Conservation (phyloP, 2,113 vertebrate species). For the Macrotis lagotis region DNA sequence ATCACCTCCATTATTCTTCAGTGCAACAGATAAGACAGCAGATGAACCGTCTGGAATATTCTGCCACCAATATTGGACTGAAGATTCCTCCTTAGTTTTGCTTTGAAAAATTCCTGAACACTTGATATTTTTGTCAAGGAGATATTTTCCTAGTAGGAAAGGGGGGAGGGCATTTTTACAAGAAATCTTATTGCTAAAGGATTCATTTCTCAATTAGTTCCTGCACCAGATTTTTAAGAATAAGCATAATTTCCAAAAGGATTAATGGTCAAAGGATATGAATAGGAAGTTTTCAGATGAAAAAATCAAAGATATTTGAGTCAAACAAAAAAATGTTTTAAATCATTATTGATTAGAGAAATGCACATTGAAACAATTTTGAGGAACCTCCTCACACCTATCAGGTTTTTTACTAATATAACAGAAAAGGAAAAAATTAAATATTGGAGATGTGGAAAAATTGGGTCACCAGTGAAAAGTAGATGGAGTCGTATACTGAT, state of each 20-base stretch:
- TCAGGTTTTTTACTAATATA: accelerated
- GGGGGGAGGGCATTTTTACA: not conserved
- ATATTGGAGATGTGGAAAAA: not conserved
- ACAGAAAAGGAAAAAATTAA: not conserved
- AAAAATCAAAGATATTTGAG: not conserved
- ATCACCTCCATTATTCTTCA: not conserved
- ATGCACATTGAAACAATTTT: not conserved
- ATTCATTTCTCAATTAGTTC: not conserved
- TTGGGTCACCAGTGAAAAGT: not conserved
- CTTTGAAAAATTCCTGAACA: not conserved
- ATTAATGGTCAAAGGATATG: not conserved
- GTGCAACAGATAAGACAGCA: not conserved
- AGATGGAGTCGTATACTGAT: not conserved
- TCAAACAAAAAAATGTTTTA: not conserved
- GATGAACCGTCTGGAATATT: too few relatives aligned
- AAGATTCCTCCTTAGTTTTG: not conserved
- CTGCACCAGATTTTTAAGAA: not conserved
- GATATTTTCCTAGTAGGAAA: not conserved
- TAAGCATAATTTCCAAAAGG: not conserved
- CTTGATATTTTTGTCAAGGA: not conserved
- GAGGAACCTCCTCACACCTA: not conserved
- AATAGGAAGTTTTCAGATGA: not conserved
- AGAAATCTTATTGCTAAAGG: too few relatives aligned
- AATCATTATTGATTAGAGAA: not conserved
- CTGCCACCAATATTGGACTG: too few relatives aligned